Evolutionary conservation across 2,797 vertebrate species (phyloP).

Genomic region (Sternarchorhynchus goeldii): DNA sequence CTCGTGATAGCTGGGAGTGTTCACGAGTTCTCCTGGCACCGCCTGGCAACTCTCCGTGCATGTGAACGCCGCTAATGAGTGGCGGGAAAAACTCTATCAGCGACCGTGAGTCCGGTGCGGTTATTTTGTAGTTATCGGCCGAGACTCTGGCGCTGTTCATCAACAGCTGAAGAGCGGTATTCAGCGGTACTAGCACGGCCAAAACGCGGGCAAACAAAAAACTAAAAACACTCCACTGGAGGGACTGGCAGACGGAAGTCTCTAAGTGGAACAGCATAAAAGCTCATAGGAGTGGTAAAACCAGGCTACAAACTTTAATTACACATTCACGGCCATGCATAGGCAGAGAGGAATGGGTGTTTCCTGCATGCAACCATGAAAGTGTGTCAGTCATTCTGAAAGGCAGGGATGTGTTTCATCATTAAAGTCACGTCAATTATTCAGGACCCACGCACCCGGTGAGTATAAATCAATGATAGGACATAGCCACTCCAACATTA

Average conservation of each 20-base stretch:
- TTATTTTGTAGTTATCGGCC: background rate
- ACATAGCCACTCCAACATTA: conserved; percentile 13
- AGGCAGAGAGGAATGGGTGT: background rate
- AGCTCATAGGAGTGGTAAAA: background rate
- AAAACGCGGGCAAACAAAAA: background rate
- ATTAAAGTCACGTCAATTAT: conserved; percentile 40
- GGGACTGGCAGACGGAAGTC: no score
- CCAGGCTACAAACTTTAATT: background rate
- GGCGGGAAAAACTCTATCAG: conserved; percentile 9
- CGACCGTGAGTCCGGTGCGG: conserved; percentile 5
- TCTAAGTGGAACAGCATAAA: background rate
- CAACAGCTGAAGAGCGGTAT: background rate
- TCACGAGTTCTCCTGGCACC: background rate
- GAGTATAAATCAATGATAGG: conserved; percentile 40
- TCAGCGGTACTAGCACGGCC: background rate
- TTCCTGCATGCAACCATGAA: conserved; percentile 20
- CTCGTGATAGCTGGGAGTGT: background rate
- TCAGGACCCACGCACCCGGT: conserved; percentile 20
- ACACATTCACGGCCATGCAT: conserved; percentile 8
- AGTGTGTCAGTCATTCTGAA: conserved; percentile 12
- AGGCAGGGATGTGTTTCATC: conserved; percentile 17
- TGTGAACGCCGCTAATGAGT: conserved; percentile 9
- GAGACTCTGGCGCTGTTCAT: background rate
- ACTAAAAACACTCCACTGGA: background rate
- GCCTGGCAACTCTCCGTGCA: conserved; percentile 10